These are phyloP conservation scores for Drosophila orena DNA, from an alignment of 1,140 invertebrate species.

Conservation along the genomic window DNA sequence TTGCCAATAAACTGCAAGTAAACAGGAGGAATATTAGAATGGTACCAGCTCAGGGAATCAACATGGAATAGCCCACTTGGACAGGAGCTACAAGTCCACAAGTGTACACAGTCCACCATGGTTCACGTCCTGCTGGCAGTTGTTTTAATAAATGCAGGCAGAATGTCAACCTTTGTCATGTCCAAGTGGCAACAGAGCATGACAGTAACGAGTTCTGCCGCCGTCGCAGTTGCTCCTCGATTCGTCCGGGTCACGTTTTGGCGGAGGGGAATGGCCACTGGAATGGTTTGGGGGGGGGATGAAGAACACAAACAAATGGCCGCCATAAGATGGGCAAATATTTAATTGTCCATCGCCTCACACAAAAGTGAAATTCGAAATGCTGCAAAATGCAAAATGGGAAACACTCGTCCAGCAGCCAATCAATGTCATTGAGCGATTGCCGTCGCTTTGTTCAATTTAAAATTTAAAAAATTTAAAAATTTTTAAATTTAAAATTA, in stretches of 20 bases:
- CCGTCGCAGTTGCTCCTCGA: slow-evolving; percentile 4
- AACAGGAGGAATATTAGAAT: background rate
- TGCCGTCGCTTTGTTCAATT: slow-evolving; percentile 23
- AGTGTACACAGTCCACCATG: background rate
- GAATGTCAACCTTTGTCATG: slow-evolving; percentile 78
- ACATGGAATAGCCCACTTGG: slow-evolving; percentile 18
- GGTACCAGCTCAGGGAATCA: slow-evolving; percentile 1
- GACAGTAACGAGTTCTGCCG: slow-evolving; percentile 75
- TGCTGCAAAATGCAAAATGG: slow-evolving; percentile 22
- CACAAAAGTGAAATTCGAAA: background rate
- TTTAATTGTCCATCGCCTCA: slow-evolving; percentile 56
- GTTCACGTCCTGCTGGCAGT: slow-evolving; percentile 54
- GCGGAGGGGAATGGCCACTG: background rate
- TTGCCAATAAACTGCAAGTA: slow-evolving; percentile 80
- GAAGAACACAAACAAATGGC: slow-evolving; percentile 46
- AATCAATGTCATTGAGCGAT: slow-evolving; percentile 66
- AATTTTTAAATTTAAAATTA: slow-evolving; percentile 4
- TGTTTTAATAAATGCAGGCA: slow-evolving; percentile 78
- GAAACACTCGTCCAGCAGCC: slow-evolving; percentile 50
- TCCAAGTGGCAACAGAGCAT: slow-evolving; percentile 68
- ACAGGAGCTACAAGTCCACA: background rate
- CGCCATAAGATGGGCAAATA: slow-evolving; percentile 51
- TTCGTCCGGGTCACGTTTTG: slow-evolving; percentile 2
- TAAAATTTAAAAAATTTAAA: background rate
- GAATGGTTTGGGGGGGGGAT: background rate